Evolutionary conservation across 2,888 invertebrate species (phyloP).

Genomic region (Lordiphosa andalusiaca): DNA sequence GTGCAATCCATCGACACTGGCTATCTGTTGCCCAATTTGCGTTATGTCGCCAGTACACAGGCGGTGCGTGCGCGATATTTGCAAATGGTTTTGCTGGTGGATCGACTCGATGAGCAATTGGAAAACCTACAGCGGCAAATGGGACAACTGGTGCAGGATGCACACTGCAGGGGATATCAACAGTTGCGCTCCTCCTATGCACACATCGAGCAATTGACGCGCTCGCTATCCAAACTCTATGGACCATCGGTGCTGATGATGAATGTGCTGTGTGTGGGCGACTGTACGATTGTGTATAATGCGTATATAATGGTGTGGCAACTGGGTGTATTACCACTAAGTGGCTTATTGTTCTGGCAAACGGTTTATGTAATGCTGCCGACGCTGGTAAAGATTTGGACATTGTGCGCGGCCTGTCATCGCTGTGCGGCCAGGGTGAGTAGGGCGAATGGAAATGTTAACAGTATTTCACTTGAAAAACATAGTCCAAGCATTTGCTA

Average conservation of each 20-base stretch:
- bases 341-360: constrained; percentile 22
- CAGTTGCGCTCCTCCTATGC: constrained; percentile 38
- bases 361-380: constrained; percentile 33
- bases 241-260: constrained; percentile 54
- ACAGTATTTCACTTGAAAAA: neutral
- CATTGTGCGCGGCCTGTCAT: constrained; percentile 47
- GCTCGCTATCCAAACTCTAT: constrained; percentile 40
- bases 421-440: constrained; percentile 46
- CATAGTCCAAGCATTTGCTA: constrained; percentile 39
- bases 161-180: neutral
- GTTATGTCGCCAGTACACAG: constrained; percentile 34
- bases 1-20: neutral
- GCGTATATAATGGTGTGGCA: constrained; percentile 37
- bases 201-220: constrained; percentile 38
- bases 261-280: constrained; percentile 57
- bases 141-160: too few species aligned
- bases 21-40: constrained; percentile 3
- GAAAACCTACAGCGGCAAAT: constrained; percentile 22
- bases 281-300: constrained; percentile 51
- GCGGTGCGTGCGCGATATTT: constrained; percentile 54
- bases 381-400: constrained; percentile 46
- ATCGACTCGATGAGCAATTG: constrained; percentile 50
- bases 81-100: constrained; percentile 49
- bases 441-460: neutral
- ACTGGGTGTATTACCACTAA: neutral